A percentile compares a stretch with the other conserved stretches of the same genome.
Evolutionary conservation across 2,113 vertebrate species (phyloP).

Genomic region (Hoplias malabaricus): DNA sequence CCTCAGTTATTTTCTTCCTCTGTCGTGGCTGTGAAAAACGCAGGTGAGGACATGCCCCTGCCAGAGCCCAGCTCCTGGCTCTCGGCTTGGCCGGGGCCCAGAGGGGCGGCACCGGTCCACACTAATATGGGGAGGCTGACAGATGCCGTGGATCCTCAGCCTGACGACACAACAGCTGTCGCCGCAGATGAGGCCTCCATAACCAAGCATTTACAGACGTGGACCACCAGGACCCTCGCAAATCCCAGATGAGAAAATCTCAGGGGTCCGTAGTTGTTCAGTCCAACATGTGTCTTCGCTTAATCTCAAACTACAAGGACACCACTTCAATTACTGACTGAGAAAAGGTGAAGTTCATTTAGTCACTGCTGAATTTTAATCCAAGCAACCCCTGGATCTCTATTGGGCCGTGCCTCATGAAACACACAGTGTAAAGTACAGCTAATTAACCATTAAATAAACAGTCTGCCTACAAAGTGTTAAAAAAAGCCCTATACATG

Average conservation of each 20-base stretch:
- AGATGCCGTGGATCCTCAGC: conserved; percentile 68
- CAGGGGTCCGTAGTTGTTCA: not conserved
- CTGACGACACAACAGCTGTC: conserved; percentile 67
- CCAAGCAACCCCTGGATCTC: too few species aligned
- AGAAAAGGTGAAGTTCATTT: too few species aligned
- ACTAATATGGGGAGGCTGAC: conserved; percentile 49
- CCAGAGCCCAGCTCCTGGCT: conserved; percentile 53
- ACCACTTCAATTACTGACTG: too few species aligned
- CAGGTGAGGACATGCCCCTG: conserved; percentile 63
- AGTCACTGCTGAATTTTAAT: too few species aligned
- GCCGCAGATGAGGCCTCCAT: conserved; percentile 67
- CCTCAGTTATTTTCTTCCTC: conserved; percentile 55
- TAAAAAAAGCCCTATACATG: too few species aligned
- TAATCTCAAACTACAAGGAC: too few species aligned
- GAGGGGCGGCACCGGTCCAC: not conserved
- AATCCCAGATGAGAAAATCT: not conserved
- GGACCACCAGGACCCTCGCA: conserved; percentile 29
- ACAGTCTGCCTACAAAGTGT: too few species aligned
- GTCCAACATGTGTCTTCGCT: too few species aligned
- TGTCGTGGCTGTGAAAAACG: conserved; percentile 60
- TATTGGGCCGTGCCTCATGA: too few species aligned
- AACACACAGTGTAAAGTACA: too few species aligned
- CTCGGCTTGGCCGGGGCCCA: conserved; percentile 27
- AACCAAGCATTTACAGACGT: conserved; percentile 45
- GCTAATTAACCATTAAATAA: too few species aligned